Evolutionary conservation across 2,888 invertebrate genomes (phyloP), one percentile per base, ranked within the genome.

Genomic region (Piscicola geometra): DNA sequence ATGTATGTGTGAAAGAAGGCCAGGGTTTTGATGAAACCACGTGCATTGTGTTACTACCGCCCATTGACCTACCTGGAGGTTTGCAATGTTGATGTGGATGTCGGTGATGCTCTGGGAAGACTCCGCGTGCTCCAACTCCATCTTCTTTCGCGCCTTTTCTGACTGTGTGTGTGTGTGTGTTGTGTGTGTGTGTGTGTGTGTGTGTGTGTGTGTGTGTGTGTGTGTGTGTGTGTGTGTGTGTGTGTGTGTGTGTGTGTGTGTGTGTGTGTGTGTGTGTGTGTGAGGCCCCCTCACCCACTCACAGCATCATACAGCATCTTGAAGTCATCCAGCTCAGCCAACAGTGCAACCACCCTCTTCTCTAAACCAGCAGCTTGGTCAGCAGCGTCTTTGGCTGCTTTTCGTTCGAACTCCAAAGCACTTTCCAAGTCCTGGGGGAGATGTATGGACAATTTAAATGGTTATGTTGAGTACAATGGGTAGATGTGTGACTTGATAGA

Each of bases 91-190:
- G 41, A 76, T 52, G 76, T 76, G 76, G 47, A 76, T 73, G 56
- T 76, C 76, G 32, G 35, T 76, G 33, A 76, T 68, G 41, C 66
- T 75, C 50, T 75, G 64, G 21, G 76, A 74, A 9, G 76, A 66
- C 9, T 76, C 73, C 5, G 52, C 36, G 33, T 35, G 73, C 1
- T 76, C 76, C 1, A 47, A 30, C n/a, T 76, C 76, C 47, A 72
- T 35, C 47, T 74, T 66, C 74, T 74, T 76, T 67, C 76, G 76
- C 15, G 76, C 76, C 66, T 74, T 76, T 35, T 76, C 76, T 21
- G 76, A 75, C 76, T 76, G 52, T 56, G 50, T 15, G 50, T 47
- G 50, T 47, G 21, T 47, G 50, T 47, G 50, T 15, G 50, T 47
- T 56, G 25, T 56, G 60, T 25, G 60, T 15, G 60, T 56, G 60